Base-by-base conservation (phyloP, 2,888 invertebrate species). In the Megaustenia siamemsis region DNA sequence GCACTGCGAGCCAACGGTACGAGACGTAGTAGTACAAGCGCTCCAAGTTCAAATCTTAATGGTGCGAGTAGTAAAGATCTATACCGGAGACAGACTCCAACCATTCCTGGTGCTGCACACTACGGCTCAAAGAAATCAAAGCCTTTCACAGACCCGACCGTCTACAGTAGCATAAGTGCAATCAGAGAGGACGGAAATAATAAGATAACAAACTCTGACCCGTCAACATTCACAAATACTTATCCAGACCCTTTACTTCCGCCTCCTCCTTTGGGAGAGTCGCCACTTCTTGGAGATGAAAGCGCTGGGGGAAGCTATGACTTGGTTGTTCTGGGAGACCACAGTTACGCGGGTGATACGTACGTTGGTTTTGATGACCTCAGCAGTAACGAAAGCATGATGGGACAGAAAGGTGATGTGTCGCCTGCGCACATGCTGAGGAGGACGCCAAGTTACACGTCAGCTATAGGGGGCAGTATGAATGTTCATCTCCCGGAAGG, bases 401-500 rank as follows among this genome's bases (percentile, higher is more conserved):
- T 79, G 35, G 82, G 75, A 38, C 73, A 77, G 45, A 24, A n/a
- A 4, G 84, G 69, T 35, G 28, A 63, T 1, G 79, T 45, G 18
- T 80, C 83, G 1, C 69, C 86, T 3, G 73, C 78, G n/a, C 84
- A 82, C 35, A 71, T 82, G 12, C 66, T 86, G 43, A 77, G 71
- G 28, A 87, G 90, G 21, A 90, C 90, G 28, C 90, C 90, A 3
- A 90, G 90, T 83, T 90, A 90, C 84, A 90, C 88, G 43, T 87
- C 88, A 60, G 90, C 90, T 4, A 84, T 87, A 35, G 87, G 88
- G n/a, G 86, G 87, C 66, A 83, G 83, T 66, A 56, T 82, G 38
- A 82, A 80, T 32, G 53, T 71, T 24, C 85, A 85, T 28, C 35
- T 68, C 8, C 32, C 24, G 2, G 63, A 69, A 10, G 45, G 69